Base-by-base conservation (phyloP, 2,797 vertebrate species). In the Knipowitschia caucasica region DNA sequence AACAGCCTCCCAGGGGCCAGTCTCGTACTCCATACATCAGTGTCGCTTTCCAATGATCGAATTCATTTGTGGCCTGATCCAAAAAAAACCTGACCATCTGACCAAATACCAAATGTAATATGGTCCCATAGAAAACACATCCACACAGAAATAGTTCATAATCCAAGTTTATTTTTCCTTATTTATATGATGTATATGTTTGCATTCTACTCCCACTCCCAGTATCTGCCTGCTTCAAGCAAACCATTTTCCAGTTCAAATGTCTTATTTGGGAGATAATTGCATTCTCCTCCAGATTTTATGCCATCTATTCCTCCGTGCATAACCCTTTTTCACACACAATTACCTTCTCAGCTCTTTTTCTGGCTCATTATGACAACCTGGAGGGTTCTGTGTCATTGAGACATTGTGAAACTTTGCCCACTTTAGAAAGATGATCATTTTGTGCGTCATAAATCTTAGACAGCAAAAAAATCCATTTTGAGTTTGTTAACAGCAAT, bases 311-410 rank as follows among this genome's bases (percentile, higher is more conserved):
- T 81, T 82, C 58, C 59, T 57, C 71, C 75, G 73, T 59, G 64
- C 76, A 59, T 81, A 80, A 70, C 67, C 66, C 73, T 80, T 82
- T n/a, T 81, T 83, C 82, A 86, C 84, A 84, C 74, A 3, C 71
- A 79, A 87, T 88, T 89, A 86, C 77, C 76, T 79, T 70, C 74
- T 80, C 81, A 63, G 76, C 74, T 85, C 81, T 59, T 74, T 89
- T 88, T 85, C 75, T 73, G 75, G 68, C 71, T 83, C 86, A 86
- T 89, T 87, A 85, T 70, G 45, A 64, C 25, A 71, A 69, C 77
- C 73, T 75, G 44, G 62, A 62, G 73, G 45, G 50, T 58, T 69
- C 59, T 58, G 50, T 64, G 65, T 65, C 76, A 82, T 73, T 43
- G 34, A 43, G 59, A 15, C 56, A 50, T 63, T 65, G 53, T 53